Evolutionary conservation across 1,140 invertebrate genomes (phyloP).

Genomic region (Halictus rubicundus): DNA sequence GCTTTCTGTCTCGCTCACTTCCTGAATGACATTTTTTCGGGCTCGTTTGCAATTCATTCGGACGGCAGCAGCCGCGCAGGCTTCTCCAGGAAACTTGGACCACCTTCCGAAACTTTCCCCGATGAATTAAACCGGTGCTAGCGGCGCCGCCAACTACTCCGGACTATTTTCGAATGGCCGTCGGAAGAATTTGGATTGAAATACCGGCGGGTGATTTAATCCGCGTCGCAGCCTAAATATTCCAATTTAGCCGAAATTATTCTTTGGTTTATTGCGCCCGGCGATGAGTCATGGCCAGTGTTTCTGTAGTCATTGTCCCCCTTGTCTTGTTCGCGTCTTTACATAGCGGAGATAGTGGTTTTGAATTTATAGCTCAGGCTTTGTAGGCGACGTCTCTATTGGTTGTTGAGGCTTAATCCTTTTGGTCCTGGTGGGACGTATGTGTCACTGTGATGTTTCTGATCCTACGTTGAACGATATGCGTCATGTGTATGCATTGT

Average conservation of each 20-base stretch:
- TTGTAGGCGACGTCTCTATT: no score
- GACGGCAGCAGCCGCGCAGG: neutral
- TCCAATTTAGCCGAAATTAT: neutral
- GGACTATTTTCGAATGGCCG: constrained; percentile 4
- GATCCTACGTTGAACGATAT: no score
- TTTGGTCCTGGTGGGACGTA: no score
- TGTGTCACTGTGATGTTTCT: no score
- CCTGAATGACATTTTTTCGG: constrained; percentile 18
- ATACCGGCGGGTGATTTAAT: constrained; percentile 9
- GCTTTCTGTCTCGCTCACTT: no score
- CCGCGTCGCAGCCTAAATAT: neutral
- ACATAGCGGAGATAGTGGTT: no score
- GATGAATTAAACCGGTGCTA: constrained; percentile 13
- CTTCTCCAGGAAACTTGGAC: neutral
- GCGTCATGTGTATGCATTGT: no score
- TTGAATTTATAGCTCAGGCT: no score
- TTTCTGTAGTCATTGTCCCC: neutral
- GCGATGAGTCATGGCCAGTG: neutral
- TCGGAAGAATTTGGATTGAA: constrained; percentile 16
- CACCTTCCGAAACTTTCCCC: neutral
- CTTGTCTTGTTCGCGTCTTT: no score
- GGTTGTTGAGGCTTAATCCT: no score
- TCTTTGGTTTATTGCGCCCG: neutral
- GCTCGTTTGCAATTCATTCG: constrained; percentile 23
- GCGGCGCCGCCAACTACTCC: neutral